Evolutionary conservation across 2,888 invertebrate species (phyloP).

Genomic region (Drosophila paramelanica): DNA sequence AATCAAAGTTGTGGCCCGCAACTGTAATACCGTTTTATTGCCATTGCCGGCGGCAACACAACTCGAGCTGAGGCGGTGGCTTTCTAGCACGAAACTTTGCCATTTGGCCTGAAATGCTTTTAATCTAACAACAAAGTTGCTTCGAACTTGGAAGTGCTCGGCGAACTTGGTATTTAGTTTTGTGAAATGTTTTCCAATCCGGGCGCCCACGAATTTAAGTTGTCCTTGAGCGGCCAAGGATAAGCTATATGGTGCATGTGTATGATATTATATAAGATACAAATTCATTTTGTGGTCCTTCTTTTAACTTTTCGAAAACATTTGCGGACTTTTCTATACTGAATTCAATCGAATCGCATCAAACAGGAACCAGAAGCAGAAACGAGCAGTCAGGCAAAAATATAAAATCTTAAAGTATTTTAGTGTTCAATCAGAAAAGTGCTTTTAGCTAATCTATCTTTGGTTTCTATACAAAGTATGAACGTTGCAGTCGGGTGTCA

Average conservation of each 20-base stretch:
- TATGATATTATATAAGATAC: slow-evolving; percentile 44
- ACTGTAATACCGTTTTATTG: slow-evolving; percentile 72
- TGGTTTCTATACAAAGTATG: slow-evolving; percentile 7
- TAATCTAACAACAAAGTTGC: slow-evolving; percentile 73
- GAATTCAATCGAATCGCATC: not conserved
- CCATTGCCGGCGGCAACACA: slow-evolving; percentile 37
- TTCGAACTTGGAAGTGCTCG: slow-evolving; percentile 34
- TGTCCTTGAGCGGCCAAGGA: slow-evolving; percentile 62
- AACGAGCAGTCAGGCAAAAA: not conserved
- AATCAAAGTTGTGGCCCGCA: slow-evolving; percentile 73
- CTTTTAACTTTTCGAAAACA: slow-evolving; percentile 33
- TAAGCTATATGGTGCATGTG: not conserved
- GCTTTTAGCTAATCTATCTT: slow-evolving; percentile 8
- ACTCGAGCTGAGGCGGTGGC: slow-evolving; percentile 22
- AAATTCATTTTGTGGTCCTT: slow-evolving; percentile 53
- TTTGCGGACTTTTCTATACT: not conserved
- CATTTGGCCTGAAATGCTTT: slow-evolving; percentile 65
- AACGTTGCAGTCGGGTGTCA: not conserved
- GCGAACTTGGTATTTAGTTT: slow-evolving; percentile 41
- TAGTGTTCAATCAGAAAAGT: slow-evolving; percentile 8
- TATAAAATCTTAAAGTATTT: slow-evolving; percentile 2
- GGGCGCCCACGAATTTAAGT: slow-evolving; percentile 58
- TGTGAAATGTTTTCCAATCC: slow-evolving; percentile 46
- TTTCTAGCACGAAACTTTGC: slow-evolving; percentile 56
- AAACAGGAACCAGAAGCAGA: not conserved